Conservation (phyloP, 2,797 vertebrate genomes). For the Micrastur ruficollis region DNA sequence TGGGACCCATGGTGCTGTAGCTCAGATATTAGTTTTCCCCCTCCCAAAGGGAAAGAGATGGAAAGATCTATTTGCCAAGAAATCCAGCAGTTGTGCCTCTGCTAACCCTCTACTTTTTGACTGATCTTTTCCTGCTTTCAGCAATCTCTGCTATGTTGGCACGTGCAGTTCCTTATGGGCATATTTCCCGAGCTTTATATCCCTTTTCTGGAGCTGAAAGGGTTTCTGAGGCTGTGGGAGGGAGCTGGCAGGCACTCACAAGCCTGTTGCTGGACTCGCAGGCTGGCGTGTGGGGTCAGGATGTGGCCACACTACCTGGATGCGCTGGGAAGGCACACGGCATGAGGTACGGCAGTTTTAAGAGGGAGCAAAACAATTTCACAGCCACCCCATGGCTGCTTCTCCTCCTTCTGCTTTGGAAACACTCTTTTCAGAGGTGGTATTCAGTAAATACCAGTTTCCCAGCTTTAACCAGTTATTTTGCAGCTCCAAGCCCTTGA, state of each 20-base stretch:
- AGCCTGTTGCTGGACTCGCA: not conserved
- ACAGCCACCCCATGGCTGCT: not conserved
- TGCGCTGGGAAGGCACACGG: not conserved
- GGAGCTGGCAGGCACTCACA: not conserved
- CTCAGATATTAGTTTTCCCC: not conserved
- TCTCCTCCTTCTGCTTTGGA: not conserved
- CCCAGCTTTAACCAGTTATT: not conserved
- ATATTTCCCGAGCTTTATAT: not conserved
- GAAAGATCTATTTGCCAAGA: not conserved
- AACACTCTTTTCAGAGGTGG: not conserved
- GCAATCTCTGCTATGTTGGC: not conserved
- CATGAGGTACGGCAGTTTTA: not conserved
- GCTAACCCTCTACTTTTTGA: not conserved
- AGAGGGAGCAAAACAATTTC: not conserved
- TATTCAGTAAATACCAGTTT: not conserved
- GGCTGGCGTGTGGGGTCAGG: not conserved
- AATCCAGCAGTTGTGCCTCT: not conserved
- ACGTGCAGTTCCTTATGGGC: not conserved
- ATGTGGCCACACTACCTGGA: fast-evolving
- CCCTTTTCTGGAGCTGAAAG: not conserved
- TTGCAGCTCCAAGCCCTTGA: not conserved
- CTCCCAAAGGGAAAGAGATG: not conserved
- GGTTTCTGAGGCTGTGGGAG: not conserved
- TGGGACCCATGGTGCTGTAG: not conserved
- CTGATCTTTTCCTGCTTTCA: not conserved